Conservation (phyloP, 2,797 vertebrate species). For the Echiichthys vipera region DNA sequence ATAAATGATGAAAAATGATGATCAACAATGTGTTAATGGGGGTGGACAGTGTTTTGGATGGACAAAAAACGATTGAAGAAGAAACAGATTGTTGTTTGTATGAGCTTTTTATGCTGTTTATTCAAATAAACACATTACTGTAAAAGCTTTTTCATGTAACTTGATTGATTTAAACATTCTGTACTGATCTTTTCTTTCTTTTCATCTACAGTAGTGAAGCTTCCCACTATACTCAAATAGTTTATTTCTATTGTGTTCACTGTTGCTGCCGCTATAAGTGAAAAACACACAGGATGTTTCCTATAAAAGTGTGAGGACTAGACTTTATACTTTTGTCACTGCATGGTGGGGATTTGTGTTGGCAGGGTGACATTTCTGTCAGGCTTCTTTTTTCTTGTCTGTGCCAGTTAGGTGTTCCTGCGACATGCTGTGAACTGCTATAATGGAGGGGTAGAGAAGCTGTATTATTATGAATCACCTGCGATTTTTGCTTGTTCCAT, state of each 20-base stretch:
- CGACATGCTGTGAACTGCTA: constrained; percentile 61
- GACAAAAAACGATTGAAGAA: too few species aligned
- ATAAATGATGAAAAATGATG: too few species aligned
- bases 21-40: too few species aligned
- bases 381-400: constrained; percentile 44
- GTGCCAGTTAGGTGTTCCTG: constrained; percentile 46
- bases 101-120: neutral
- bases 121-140: neutral
- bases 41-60: too few species aligned
- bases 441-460: constrained; percentile 19
- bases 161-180: neutral
- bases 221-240: neutral
- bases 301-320: constrained; percentile 6
- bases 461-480: constrained; percentile 20
- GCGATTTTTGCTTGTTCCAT: constrained; percentile 25
- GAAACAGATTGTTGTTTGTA: neutral
- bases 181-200: neutral
- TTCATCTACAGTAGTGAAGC: neutral
- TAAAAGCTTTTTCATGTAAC: neutral
- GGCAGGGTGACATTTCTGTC: constrained; percentile 59
- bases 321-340: constrained; percentile 24
- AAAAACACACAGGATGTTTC: constrained; percentile 26
- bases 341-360: constrained; percentile 47
- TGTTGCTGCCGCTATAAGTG: constrained; percentile 10
- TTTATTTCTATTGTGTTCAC: constrained; percentile 18